A percentile compares a stretch with the other conserved stretches of the same genome.
These are phyloP conservation scores for Ophion ventricosus DNA, from an alignment of 2,888 invertebrate species.

Conservation along the genomic window DNA sequence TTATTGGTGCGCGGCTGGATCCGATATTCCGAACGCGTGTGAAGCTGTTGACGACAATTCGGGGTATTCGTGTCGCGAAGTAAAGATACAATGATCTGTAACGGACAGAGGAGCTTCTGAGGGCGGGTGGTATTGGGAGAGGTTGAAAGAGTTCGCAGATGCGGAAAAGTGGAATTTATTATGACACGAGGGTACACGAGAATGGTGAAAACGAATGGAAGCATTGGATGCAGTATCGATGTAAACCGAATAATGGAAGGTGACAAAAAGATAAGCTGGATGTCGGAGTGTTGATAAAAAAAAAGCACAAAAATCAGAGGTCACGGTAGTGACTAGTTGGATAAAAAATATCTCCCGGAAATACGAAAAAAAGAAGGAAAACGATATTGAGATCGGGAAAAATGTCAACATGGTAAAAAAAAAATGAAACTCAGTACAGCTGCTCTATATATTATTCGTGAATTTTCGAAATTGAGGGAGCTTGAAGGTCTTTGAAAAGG, in stretches of 20 bases:
- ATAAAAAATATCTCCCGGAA: constrained; percentile 5
- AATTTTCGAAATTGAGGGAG: too few relatives aligned
- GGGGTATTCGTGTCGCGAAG: too few relatives aligned
- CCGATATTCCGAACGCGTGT: too few relatives aligned
- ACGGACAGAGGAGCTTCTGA: not conserved
- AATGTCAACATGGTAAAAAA: not conserved
- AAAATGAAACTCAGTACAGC: not conserved
- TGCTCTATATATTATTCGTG: too few relatives aligned
- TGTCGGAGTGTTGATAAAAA: constrained; percentile 18
- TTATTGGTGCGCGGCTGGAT: too few relatives aligned
- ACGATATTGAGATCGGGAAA: constrained; percentile 2
- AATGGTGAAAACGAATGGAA: constrained; percentile 18
- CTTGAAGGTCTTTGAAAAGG: too few relatives aligned
- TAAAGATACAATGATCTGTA: too few relatives aligned
- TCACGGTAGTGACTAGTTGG: constrained; percentile 14
- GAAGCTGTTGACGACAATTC: too few relatives aligned
- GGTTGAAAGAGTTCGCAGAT: not conserved
- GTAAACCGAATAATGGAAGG: constrained; percentile 9
- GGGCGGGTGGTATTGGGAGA: not conserved
- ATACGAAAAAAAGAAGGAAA: not conserved
- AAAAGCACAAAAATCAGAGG: constrained; percentile 6
- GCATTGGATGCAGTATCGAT: constrained; percentile 5
- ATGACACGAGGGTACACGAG: not conserved
- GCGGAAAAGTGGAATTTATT: not conserved
- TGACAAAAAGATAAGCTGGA: constrained; percentile 9